A percentile compares a stretch with the other conserved stretches of the same genome.
Evolutionary conservation across 2,888 invertebrate genomes (phyloP).

Genomic region (Trypoxylon attenuatum): DNA sequence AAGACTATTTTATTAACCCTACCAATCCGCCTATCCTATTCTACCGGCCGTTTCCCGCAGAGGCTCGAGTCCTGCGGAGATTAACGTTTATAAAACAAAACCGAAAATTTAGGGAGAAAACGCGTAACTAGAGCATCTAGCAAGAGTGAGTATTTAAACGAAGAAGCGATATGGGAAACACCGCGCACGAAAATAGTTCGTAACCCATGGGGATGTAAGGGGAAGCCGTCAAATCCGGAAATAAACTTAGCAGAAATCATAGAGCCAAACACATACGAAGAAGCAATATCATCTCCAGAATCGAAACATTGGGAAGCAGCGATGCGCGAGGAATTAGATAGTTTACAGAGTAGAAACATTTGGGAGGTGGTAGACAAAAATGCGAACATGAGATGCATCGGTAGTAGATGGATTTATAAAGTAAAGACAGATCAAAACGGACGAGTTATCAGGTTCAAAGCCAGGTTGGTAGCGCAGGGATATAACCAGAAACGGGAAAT

Average conservation of each 20-base stretch:
- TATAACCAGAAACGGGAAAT: constrained; percentile 1
- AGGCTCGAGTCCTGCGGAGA: no score
- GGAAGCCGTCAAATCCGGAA: constrained; percentile 11
- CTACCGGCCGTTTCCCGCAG: no score
- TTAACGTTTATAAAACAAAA: no score
- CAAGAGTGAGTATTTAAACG: no score
- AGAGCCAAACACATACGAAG: constrained; percentile 14
- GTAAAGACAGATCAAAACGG: constrained; percentile 19
- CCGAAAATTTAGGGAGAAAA: no score
- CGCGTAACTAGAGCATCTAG: no score
- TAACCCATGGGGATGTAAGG: constrained; percentile 13
- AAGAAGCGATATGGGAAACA: no score
- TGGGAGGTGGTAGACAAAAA: constrained; percentile 18
- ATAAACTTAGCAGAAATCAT: constrained; percentile 8
- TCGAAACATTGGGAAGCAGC: constrained; percentile 7
- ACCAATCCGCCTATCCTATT: no score
- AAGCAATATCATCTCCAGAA: constrained; percentile 21
- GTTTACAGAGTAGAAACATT: constrained; percentile 10
- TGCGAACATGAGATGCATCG: constrained; percentile 8
- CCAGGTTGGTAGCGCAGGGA: constrained; percentile 17
- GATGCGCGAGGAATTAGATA: constrained; percentile 10
- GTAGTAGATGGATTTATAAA: constrained; percentile 28
- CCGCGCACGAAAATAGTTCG: constrained; percentile 11
- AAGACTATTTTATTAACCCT: no score
- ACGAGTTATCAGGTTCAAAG: constrained; percentile 14